Evolutionary conservation across 2,797 vertebrate genomes (phyloP).

Genomic region (Balearica regulorum): DNA sequence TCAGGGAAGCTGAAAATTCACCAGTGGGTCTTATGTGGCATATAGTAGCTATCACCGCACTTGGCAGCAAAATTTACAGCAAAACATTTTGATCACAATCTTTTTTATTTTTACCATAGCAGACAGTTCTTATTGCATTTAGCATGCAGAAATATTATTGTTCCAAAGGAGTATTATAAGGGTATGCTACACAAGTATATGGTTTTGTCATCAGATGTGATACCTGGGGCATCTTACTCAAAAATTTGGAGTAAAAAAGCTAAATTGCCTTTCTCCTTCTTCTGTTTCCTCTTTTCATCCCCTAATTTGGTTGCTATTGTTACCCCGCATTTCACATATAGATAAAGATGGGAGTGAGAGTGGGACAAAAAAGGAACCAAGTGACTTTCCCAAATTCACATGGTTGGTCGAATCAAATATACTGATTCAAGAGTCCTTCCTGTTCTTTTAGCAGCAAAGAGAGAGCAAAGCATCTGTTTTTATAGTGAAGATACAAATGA

Average conservation of each 20-base stretch:
- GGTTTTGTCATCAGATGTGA: not conserved
- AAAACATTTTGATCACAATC: not conserved
- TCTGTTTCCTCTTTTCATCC: not conserved
- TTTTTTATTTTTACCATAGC: not conserved
- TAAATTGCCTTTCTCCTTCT: not conserved
- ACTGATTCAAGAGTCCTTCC: not conserved
- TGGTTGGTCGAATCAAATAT: not conserved
- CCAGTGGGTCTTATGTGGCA: not conserved
- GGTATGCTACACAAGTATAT: not conserved
- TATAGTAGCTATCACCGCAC: not conserved
- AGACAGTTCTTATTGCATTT: not conserved
- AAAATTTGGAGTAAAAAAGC: not conserved
- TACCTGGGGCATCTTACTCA: not conserved
- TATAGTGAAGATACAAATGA: not conserved
- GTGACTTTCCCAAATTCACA: not conserved
- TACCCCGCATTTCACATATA: not conserved
- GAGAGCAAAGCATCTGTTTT: not conserved
- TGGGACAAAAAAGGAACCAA: not conserved
- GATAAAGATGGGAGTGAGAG: not conserved
- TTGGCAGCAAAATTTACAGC: not conserved
- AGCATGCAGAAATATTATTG: not conserved
- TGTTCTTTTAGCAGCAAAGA: not conserved
- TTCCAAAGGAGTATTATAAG: not conserved
- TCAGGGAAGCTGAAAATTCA: constrained; percentile 15
- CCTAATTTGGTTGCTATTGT: not conserved